Conservation (phyloP, 2,888 invertebrate species). For the Leucozona laternaria region DNA sequence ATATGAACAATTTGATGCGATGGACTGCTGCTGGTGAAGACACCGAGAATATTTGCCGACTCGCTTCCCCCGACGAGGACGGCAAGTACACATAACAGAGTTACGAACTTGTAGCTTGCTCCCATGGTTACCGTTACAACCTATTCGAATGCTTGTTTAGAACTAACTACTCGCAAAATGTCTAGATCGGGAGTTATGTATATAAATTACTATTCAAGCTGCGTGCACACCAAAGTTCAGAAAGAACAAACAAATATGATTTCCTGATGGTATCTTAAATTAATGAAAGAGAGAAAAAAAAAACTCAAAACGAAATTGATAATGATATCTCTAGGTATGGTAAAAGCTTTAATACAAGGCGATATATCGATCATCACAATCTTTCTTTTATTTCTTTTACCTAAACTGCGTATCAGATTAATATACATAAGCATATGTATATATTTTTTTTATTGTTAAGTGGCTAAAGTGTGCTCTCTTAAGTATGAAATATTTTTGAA, state of each 20-base stretch:
- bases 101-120: neutral
- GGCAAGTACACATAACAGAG: neutral
- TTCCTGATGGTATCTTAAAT: neutral
- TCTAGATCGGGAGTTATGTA: neutral
- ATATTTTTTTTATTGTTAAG: too few relatives aligned
- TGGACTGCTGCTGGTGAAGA: constrained; percentile 81
- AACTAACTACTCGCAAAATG: neutral
- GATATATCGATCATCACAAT: too few relatives aligned
- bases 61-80: constrained; percentile 31
- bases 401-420: too few relatives aligned
- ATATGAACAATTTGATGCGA: constrained; percentile 78
- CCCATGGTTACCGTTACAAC: neutral
- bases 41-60: constrained; percentile 80
- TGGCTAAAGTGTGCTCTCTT: too few relatives aligned
- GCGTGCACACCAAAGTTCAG: neutral
- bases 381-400: neutral
- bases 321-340: neutral
- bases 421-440: too few relatives aligned
- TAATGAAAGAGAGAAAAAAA: neutral
- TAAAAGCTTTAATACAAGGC: neutral
- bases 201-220: neutral
- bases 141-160: neutral
- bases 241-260: neutral
- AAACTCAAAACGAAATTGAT: neutral
- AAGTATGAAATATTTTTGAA: too few relatives aligned